Evolutionary conservation across 92 coral and sea anemone genomes (phyloP).

Genomic region (Metridium senile): DNA sequence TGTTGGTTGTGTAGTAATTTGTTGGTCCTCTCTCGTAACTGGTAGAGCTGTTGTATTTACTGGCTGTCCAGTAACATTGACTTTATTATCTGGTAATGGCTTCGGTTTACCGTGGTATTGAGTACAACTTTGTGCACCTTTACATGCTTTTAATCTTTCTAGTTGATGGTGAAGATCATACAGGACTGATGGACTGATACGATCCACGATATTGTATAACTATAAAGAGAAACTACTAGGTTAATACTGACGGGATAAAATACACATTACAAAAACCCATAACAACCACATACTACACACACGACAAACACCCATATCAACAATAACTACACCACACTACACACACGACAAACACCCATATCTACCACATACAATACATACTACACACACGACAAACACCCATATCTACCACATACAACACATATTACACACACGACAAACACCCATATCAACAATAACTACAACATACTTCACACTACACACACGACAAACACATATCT

Average conservation of each 20-base stretch:
- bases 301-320: too few species aligned
- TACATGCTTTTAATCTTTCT: conserved; percentile 60
- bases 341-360: too few species aligned
- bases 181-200: conserved; percentile 63
- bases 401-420: too few species aligned
- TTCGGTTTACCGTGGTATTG: conserved; percentile 63
- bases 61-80: conserved; percentile 10
- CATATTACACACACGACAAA: too few species aligned
- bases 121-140: conserved; percentile 76
- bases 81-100: neutral
- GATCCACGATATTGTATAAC: conserved; percentile 73
- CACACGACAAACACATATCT: too few species aligned
- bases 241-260: neutral
- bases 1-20: neutral
- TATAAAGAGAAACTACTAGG: conserved; percentile 19
- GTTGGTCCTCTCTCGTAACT: neutral
- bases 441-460: too few species aligned
- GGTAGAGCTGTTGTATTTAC: neutral
- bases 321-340: too few species aligned
- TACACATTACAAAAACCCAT: too few species aligned
- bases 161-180: conserved; percentile 69
- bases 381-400: too few species aligned
- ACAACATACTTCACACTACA: too few species aligned
- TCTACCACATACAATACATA: too few species aligned
- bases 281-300: too few species aligned